Percentiles rank a stretch among this genome's conserved stretches.
Conservation (phyloP, 2,888 invertebrate genomes). For the Mimumesa dahlbomi region DNA sequence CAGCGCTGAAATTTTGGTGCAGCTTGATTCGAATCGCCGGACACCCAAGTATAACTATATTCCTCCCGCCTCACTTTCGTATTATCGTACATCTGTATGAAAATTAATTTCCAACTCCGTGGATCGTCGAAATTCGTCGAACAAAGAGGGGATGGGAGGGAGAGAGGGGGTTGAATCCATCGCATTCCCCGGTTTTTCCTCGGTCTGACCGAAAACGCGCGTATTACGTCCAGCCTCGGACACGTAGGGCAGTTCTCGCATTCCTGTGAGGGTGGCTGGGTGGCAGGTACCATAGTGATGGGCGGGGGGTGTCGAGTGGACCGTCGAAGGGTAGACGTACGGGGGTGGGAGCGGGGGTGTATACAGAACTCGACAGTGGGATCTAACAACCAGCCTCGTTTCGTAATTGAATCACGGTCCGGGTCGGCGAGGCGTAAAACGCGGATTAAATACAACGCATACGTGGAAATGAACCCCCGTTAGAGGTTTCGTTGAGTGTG, state of each 20-base stretch:
- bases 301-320: constrained; percentile 31
- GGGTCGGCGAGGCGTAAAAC: constrained; percentile 64
- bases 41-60: too few species aligned
- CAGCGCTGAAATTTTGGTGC: too few species aligned
- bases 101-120: constrained; percentile 60
- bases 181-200: not conserved
- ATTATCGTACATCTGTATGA: constrained; percentile 21
- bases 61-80: not conserved
- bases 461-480: constrained; percentile 50
- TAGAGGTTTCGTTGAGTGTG: too few species aligned
- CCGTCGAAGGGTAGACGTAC: too few species aligned
- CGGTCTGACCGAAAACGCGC: not conserved
- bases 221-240: constrained; percentile 16
- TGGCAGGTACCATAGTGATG: not conserved
- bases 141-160: too few species aligned
- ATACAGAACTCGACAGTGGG: constrained; percentile 53
- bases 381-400: constrained; percentile 50
- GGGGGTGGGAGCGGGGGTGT: too few species aligned
- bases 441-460: constrained; percentile 69
- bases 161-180: not conserved
- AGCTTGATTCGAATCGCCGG: too few species aligned
- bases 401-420: constrained; percentile 69
- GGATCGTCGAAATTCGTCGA: constrained; percentile 56
- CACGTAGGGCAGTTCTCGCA: constrained; percentile 40
- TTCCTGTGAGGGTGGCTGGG: constrained; percentile 15